Base-by-base conservation (phyloP, 2,797 vertebrate genomes). In the Phoxinus dragarum region DNA sequence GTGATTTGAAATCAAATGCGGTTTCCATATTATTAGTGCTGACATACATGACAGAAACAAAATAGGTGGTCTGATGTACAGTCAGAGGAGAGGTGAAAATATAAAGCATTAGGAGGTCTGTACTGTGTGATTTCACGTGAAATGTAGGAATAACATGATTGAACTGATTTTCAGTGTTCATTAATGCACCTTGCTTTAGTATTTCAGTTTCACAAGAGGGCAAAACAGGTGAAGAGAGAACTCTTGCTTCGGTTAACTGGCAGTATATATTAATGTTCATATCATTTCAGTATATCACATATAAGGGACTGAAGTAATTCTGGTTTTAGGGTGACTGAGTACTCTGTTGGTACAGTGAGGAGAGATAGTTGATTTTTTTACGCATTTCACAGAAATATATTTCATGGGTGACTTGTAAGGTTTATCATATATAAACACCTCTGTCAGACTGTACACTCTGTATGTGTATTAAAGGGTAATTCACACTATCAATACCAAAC, bases 381-480 rank as follows among this genome's bases (percentile, higher is more conserved):
- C 19, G 61, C 38, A 75, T 47, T 72, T 64, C 12, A 79, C 38
- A 75, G 56, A 52, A 11, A 47, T 42, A 56, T 67, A 67, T 54
- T 68, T 82, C 81, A 69, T 87, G 89, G 80, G 90, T 88, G 72
- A 88, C 88, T 91, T 80, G 84, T 89, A 90, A 80, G 86, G 85
- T 90, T 92, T 88, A 88, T 84, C 81, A 80, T 54, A 59, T 77
- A 74, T 90, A 75, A 80, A 85, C 34, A 59, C 49, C 69, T 59
- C 59, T 84, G 47, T 86, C 72, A 59, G 42, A 61, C 80, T 86
- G 42, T 31, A 56, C 75, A 47, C 66, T 59, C 27, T 36, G 44
- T 34, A 40, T 59, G 34, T 66, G 56, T 83, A 66, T 40, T 52
- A 72, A 87, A 79, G 1, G 19, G 38, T 40, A 56, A 71, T 14